Evolutionary conservation across 1,140 invertebrate genomes (phyloP).

Genomic region (Trichonephila clavata): DNA sequence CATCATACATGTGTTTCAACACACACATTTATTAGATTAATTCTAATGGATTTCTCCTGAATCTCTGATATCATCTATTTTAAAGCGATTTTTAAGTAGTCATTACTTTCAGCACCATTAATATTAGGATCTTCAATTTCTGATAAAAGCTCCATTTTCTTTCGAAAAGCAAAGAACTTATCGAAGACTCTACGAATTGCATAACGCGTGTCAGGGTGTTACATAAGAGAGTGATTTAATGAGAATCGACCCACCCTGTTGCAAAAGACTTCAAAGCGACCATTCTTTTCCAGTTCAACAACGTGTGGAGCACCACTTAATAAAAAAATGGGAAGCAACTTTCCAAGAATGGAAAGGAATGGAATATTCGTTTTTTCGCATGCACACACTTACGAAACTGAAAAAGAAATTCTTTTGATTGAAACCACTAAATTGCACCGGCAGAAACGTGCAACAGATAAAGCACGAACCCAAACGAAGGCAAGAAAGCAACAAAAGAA

Average conservation of each 20-base stretch:
- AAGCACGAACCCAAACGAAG: constrained; percentile 17
- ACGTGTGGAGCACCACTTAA: not conserved
- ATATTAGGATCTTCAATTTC: not conserved
- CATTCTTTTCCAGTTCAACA: not conserved
- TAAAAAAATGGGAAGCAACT: not conserved
- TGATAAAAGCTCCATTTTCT: not conserved
- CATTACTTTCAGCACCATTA: not conserved
- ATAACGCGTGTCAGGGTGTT: constrained; percentile 2
- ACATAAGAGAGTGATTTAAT: constrained; percentile 16
- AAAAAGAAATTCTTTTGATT: constrained; percentile 31
- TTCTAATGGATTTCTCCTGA: no score
- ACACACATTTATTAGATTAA: no score
- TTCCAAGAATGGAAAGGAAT: not conserved
- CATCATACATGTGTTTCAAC: no score
- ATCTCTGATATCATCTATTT: not conserved
- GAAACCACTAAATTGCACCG: not conserved
- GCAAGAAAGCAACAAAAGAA: not conserved
- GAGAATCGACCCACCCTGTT: not conserved
- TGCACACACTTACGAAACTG: constrained; percentile 24
- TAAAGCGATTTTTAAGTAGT: not conserved
- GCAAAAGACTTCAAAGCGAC: not conserved
- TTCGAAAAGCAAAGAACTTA: not conserved
- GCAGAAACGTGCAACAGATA: constrained; percentile 37
- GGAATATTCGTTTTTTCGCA: constrained; percentile 13
- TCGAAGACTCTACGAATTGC: not conserved